A percentile compares a stretch with the other conserved stretches of the same genome.
Conservation (phyloP, 2,797 vertebrate species). For the Pyrocephalus nanus region DNA sequence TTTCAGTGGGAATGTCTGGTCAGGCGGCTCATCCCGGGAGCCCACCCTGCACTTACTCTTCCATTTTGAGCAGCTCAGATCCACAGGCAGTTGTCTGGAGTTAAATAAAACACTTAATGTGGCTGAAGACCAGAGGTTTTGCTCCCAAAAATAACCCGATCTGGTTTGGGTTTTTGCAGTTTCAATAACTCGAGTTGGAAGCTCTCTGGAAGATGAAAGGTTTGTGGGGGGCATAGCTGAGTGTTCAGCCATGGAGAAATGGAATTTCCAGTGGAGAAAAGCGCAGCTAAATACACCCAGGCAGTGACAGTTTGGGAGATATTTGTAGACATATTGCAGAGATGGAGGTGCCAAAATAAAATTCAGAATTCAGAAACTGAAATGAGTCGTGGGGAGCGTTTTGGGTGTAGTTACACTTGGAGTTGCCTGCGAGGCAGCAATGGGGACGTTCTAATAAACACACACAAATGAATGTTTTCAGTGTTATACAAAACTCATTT, state of each 20-base stretch:
- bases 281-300: background rate
- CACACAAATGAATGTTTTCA: constrained; percentile 64
- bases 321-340: background rate
- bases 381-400: constrained; percentile 36
- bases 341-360: constrained; percentile 17
- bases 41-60: background rate
- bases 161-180: constrained; percentile 1
- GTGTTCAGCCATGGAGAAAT: background rate
- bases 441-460: background rate
- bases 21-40: background rate
- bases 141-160: constrained; percentile 31
- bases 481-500: constrained; percentile 38
- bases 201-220: constrained; percentile 3
- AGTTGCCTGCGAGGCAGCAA: background rate
- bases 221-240: background rate
- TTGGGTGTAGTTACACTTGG: constrained; percentile 55
- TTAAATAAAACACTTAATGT: background rate
- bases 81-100: background rate
- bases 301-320: background rate
- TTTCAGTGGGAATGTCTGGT: background rate
- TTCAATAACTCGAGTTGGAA: background rate
- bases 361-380: constrained; percentile 69
- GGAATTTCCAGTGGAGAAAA: background rate
- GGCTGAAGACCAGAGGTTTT: background rate
- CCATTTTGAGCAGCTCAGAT: background rate